Percentiles rank a stretch among this genome's conserved stretches.
Conservation (phyloP, 2,113 vertebrate genomes). For the Fregetta grallaria region DNA sequence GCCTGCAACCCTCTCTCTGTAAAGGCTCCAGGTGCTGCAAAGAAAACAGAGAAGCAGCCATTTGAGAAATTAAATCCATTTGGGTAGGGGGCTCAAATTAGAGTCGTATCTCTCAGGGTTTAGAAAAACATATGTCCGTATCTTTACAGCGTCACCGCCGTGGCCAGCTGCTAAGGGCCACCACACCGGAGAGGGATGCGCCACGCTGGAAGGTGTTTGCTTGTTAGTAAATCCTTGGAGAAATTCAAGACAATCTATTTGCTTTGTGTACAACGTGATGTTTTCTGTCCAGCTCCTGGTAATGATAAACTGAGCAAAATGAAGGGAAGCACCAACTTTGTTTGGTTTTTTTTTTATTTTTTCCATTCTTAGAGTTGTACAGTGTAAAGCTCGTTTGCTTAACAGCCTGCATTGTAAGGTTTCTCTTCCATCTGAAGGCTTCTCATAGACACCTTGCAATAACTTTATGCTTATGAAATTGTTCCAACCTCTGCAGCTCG, state of each 20-base stretch:
- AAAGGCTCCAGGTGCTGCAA: neutral
- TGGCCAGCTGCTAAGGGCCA: neutral
- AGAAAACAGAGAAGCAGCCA: neutral
- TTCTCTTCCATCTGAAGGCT: neutral
- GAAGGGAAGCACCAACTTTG: rapidly evolving
- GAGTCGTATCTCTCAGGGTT: neutral
- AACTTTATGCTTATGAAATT: conserved; percentile 36
- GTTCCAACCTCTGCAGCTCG: conserved; percentile 10
- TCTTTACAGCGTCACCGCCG: rapidly evolving
- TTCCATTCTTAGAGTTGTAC: too few species aligned
- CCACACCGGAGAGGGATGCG: rapidly evolving
- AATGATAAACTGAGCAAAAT: neutral
- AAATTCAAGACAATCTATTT: neutral
- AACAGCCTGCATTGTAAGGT: rapidly evolving
- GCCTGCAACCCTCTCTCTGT: neutral
- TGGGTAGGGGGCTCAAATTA: neutral
- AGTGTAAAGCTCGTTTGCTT: neutral
- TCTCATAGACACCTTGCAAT: neutral
- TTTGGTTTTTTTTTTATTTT: neutral
- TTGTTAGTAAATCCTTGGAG: neutral
- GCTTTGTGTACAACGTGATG: rapidly evolving
- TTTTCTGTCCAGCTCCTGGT: neutral
- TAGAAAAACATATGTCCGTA: rapidly evolving
- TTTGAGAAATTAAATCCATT: neutral
- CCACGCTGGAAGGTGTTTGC: neutral